Evolutionary conservation across 2,797 vertebrate genomes (phyloP), one percentile per base, ranked within the genome.

Genomic region (Semotilus atromaculatus): DNA sequence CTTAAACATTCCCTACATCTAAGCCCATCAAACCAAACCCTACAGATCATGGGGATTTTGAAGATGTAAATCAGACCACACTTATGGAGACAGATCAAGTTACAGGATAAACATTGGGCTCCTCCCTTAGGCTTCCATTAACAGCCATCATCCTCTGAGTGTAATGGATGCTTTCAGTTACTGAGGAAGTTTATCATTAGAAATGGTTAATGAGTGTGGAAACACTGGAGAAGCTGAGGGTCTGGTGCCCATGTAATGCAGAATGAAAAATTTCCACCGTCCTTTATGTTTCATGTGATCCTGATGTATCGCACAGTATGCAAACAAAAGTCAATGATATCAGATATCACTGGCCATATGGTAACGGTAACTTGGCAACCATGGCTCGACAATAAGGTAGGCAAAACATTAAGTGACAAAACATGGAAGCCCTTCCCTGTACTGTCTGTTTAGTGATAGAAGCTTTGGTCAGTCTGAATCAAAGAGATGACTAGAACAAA

Each of bases 321-420:
- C 79, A 70, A 80, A 81, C 79, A 40, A 55, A 55, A 14, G 48
- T 36, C 34, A 72, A 14, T 7, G 75, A 10, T 62, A 26, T 60
- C n/a, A 79, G 77, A 34, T 79, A 48, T 23, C 58, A 31, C 2
- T 5, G 23, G 34, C 48, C 66, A 70, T 21, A 48, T 29, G 79
- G 8, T 16, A 58, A 2, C 6, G 3, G 48, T 43, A 71, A 26
- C 51, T 21, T 71, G 36, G 67, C 67, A 81, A 70, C 78, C 45
- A 51, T n/a, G 18, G 19, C 16, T 13, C 1, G 23, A 66, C 11
- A 29, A 5, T 29, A 2, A 31, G 18, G 3, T 13, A 66, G 11
- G 43, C 43, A 73, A 73, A 73, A 29, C 43, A 10, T 4, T 0
- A 9, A 40, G 40, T 36, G 62, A 7, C 1, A 9, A 60, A 77